Percentiles rank a stretch among this genome's conserved stretches.
These are phyloP conservation scores for Taphrorychus bicolor DNA, from an alignment of 2,888 invertebrate species.

Conservation along the genomic window DNA sequence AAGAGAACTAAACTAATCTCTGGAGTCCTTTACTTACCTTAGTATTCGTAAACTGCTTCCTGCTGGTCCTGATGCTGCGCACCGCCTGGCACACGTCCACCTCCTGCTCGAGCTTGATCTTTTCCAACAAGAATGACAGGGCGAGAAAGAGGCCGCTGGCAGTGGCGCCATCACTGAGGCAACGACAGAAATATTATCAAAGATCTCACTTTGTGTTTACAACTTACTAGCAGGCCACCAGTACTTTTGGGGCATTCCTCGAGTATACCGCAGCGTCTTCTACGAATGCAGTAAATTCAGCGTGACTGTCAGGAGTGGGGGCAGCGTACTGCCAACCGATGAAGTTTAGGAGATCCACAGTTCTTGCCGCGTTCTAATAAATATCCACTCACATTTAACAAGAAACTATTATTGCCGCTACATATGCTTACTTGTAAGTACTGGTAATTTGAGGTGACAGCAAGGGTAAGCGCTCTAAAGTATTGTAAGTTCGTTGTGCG, in stretches of 20 bases:
- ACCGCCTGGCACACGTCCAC: slow-evolving; percentile 63
- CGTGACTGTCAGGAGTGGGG: slow-evolving; percentile 44
- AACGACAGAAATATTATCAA: no score
- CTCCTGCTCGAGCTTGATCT: slow-evolving; percentile 61
- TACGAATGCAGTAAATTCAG: slow-evolving; percentile 55
- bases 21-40: no score
- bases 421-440: no score
- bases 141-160: slow-evolving; percentile 61
- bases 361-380: no score
- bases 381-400: no score
- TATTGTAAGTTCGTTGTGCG: no score
- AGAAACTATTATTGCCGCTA: no score
- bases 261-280: slow-evolving; percentile 53
- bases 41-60: slow-evolving; percentile 57
- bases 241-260: slow-evolving; percentile 51
- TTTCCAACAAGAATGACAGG: slow-evolving; percentile 59
- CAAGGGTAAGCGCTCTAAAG: no score
- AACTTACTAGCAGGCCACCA: slow-evolving; percentile 58
- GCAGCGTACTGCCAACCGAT: slow-evolving; percentile 53
- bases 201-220: no score
- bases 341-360: slow-evolving; percentile 48
- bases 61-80: slow-evolving; percentile 58
- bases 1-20: no score
- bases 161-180: slow-evolving; percentile 62
- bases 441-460: no score